phyloP scores from a whole-genome alignment of 2,797 vertebrate species.

The Anguilla pacifica region DNA sequence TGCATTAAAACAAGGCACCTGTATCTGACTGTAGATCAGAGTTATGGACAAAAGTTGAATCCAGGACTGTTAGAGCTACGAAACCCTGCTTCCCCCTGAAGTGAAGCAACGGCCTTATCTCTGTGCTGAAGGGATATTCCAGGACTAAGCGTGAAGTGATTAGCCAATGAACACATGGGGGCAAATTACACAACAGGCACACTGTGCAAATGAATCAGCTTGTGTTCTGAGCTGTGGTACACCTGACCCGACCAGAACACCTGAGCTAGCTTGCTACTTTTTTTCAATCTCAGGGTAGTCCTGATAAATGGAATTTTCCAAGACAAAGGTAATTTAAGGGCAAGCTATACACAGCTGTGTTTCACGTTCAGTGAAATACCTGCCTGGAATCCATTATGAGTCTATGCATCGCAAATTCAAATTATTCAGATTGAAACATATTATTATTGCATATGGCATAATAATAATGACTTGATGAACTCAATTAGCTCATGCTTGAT shows the following conservation, averaged over 20 bases:
- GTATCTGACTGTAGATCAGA: not conserved
- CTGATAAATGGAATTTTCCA: not conserved
- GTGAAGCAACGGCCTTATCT: constrained; percentile 12
- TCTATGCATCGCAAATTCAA: not conserved
- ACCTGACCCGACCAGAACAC: not conserved
- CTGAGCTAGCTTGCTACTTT: not conserved
- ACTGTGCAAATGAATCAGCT: not conserved
- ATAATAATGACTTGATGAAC: not conserved
- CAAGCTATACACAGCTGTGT: not conserved
- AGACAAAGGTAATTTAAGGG: not conserved
- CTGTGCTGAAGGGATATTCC: constrained; percentile 41
- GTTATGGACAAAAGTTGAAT: not conserved
- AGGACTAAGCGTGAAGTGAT: constrained; percentile 59
- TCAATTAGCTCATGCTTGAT: not conserved
- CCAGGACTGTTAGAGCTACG: not conserved
- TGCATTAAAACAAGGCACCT: not conserved
- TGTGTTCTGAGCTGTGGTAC: constrained; percentile 3
- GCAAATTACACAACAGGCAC: constrained; percentile 45
- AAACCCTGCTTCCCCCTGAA: not conserved
- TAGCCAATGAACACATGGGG: constrained; percentile 73
- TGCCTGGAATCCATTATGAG: not conserved
- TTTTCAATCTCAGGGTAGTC: not conserved
- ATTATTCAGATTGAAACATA: not conserved
- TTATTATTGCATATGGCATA: not conserved
- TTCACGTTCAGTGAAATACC: not conserved